phyloP scores from a whole-genome alignment of 2,888 invertebrate species.

The Idaea biselata region DNA sequence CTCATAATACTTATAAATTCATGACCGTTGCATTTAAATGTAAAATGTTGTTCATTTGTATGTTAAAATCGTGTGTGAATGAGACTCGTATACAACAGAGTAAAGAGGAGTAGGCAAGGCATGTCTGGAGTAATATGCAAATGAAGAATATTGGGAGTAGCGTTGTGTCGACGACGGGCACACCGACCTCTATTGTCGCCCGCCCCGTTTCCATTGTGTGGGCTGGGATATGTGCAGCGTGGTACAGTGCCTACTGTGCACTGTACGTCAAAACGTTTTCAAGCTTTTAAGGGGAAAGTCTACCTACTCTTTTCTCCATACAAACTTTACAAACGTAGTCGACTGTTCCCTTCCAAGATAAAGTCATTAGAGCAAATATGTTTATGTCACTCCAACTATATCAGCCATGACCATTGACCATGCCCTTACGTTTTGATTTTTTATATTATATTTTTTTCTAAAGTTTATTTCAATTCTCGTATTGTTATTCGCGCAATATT shows the following conservation, averaged over 20 bases:
- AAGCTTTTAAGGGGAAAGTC: too few relatives aligned
- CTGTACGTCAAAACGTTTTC: constrained; percentile 23
- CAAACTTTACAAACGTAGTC: too few relatives aligned
- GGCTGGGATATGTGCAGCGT: constrained; percentile 25
- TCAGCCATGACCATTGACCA: too few relatives aligned
- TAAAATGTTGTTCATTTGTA: too few relatives aligned
- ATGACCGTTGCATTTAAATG: neutral
- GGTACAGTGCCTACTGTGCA: constrained; percentile 17
- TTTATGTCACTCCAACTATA: too few relatives aligned
- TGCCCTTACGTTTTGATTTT: too few relatives aligned
- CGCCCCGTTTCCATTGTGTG: constrained; percentile 40
- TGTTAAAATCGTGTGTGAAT: neutral
- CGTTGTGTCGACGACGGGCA: constrained; percentile 47
- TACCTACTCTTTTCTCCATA: too few relatives aligned
- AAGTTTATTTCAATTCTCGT: too few relatives aligned
- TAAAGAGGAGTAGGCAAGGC: neutral
- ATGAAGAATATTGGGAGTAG: constrained; percentile 70
- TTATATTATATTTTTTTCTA: too few relatives aligned
- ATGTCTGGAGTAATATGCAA: constrained; percentile 60
- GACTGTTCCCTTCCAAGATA: too few relatives aligned
- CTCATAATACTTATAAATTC: neutral
- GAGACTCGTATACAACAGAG: neutral
- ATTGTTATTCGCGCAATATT: too few relatives aligned
- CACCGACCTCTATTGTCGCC: constrained; percentile 49
- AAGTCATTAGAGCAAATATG: too few relatives aligned